Percentiles rank a stretch among this genome's conserved stretches.
Conservation (phyloP, 2,888 invertebrate species). For the Ornithoptera alexandrae region DNA sequence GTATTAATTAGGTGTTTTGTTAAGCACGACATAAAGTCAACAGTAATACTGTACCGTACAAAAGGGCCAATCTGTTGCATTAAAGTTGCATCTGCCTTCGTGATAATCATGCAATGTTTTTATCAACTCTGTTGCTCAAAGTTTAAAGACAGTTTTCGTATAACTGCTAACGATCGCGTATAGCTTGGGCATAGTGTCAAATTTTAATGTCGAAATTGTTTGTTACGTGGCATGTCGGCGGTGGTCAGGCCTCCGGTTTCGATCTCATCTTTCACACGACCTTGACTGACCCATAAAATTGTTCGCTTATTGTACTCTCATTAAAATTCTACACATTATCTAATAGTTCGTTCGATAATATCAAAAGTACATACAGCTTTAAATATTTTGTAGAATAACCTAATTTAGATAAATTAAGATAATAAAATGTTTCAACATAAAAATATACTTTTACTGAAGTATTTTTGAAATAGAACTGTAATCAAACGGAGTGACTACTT, state of each 20-base stretch:
- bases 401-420: too few species aligned
- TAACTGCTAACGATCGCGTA: conserved; percentile 45
- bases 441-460: neutral
- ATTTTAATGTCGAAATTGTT: conserved; percentile 69
- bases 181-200: conserved; percentile 60
- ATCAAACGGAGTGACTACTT: neutral
- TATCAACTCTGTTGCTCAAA: conserved; percentile 45
- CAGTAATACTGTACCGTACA: conserved; percentile 39
- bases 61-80: conserved; percentile 51
- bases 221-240: conserved; percentile 58
- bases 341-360: conserved; percentile 3
- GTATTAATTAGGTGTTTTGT: conserved; percentile 72
- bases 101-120: conserved; percentile 39
- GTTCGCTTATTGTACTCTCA: conserved; percentile 34
- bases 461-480: neutral
- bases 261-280: conserved; percentile 62
- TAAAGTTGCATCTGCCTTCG: conserved; percentile 59
- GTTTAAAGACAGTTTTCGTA: conserved; percentile 48
- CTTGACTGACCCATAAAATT: conserved; percentile 52
- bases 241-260: conserved; percentile 53
- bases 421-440: too few species aligned
- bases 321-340: conserved; percentile 11
- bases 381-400: too few species aligned
- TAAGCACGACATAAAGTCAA: conserved; percentile 50
- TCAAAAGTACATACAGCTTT: neutral